These are phyloP conservation scores for Nebria ingens DNA, from an alignment of 1,140 invertebrate genomes.

Conservation along the genomic window DNA sequence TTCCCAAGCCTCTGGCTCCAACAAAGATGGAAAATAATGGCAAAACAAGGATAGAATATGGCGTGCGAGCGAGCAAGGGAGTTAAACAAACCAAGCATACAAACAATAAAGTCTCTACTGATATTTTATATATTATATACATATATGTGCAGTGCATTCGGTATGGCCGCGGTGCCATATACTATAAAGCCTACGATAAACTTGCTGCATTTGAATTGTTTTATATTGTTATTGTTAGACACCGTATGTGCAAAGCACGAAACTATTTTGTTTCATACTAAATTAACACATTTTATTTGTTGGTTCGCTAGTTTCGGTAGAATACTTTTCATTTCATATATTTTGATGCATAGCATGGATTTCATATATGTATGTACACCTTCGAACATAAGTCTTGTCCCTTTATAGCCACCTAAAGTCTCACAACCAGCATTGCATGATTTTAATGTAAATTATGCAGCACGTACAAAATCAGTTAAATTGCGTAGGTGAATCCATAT, in stretches of 20 bases:
- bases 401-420: too few species aligned
- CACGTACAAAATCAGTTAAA: too few species aligned
- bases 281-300: neutral
- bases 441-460: too few species aligned
- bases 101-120: neutral
- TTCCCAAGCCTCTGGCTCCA: slow-evolving; percentile 15
- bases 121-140: slow-evolving; percentile 1
- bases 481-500: too few species aligned
- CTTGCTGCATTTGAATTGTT: neutral
- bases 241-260: neutral
- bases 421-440: too few species aligned
- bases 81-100: neutral
- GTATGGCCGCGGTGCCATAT: neutral
- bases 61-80: neutral
- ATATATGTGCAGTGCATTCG: neutral
- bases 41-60: slow-evolving; percentile 22
- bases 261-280: neutral
- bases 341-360: too few species aligned
- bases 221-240: neutral
- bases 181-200: neutral
- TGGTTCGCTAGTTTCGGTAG: neutral
- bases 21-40: slow-evolving; percentile 19
- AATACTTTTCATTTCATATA: too few species aligned
- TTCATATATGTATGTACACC: too few species aligned
- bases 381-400: too few species aligned